Evolutionary conservation across 2,888 invertebrate genomes (phyloP).

Genomic region (Noctua fimbriata): DNA sequence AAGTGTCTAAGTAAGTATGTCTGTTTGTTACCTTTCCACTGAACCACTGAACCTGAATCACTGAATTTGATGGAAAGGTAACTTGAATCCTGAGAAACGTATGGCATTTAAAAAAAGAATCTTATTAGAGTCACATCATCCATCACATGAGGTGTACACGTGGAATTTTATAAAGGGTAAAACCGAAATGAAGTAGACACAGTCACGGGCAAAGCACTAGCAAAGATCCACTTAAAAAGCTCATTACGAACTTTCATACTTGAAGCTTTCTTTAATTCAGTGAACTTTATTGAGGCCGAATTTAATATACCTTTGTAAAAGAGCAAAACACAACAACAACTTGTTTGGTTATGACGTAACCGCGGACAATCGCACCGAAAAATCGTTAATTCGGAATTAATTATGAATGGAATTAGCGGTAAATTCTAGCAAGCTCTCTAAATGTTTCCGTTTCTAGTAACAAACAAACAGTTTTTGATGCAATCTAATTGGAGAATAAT

Average conservation of each 20-base stretch:
- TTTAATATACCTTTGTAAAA: conserved; percentile 31
- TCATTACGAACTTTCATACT: conserved; percentile 17
- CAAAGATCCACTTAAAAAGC: conserved; percentile 1
- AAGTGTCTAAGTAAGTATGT: neutral
- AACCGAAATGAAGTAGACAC: neutral
- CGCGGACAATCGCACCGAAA: conserved; percentile 14
- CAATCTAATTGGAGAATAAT: neutral
- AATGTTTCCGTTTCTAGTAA: conserved; percentile 32
- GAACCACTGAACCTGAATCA: neutral
- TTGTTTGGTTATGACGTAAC: conserved; percentile 19
- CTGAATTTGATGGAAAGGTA: neutral
- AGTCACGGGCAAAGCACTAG: neutral
- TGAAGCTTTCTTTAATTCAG: conserved; percentile 40
- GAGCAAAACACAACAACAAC: conserved; percentile 27
- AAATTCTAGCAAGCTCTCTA: conserved; percentile 19
- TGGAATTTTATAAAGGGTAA: neutral
- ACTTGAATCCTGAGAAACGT: neutral
- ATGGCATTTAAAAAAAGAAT: neutral
- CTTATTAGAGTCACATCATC: neutral
- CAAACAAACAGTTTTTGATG: conserved; percentile 13
- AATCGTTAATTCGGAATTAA: conserved; percentile 14
- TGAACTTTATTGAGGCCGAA: conserved; percentile 55
- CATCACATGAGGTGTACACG: neutral
- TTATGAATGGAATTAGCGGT: conserved; percentile 22
- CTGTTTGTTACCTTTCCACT: neutral